Conservation (phyloP, 2,113 vertebrate genomes). For the Leucoraja erinaceus region DNA sequence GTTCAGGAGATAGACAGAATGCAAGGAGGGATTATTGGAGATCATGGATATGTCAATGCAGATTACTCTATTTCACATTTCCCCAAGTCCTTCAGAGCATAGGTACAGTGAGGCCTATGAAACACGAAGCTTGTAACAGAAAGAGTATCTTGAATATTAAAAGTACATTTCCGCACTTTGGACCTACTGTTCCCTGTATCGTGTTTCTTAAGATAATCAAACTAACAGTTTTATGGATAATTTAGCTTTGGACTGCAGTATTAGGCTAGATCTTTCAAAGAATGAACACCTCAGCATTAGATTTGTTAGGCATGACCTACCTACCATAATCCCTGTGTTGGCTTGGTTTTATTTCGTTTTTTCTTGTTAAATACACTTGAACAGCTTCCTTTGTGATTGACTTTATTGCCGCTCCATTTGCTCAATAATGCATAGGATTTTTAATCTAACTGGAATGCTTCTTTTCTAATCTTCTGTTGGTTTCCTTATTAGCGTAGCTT, state of each 20-base stretch:
- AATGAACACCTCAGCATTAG: background rate
- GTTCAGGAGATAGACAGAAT: background rate
- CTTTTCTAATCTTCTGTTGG: conserved; percentile 5
- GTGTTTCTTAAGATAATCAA: background rate
- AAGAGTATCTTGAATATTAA: background rate
- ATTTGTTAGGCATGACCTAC: conserved; percentile 21
- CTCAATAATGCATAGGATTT: background rate
- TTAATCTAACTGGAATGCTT: background rate
- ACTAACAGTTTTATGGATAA: background rate
- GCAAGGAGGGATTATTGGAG: background rate
- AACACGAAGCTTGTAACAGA: background rate
- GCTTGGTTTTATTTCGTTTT: background rate
- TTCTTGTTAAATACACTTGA: conserved; percentile 23
- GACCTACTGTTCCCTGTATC: background rate
- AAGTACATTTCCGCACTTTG: background rate
- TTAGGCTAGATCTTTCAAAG: background rate
- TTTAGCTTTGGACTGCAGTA: background rate
- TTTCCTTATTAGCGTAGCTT: background rate
- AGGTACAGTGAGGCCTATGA: background rate
- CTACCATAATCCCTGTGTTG: background rate
- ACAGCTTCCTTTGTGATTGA: background rate
- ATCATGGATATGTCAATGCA: background rate
- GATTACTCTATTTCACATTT: background rate
- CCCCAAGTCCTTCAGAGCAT: background rate
- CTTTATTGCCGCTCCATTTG: background rate